Base-by-base conservation (phyloP, 2,797 vertebrate genomes). In the Pempheris klunzingeri region DNA sequence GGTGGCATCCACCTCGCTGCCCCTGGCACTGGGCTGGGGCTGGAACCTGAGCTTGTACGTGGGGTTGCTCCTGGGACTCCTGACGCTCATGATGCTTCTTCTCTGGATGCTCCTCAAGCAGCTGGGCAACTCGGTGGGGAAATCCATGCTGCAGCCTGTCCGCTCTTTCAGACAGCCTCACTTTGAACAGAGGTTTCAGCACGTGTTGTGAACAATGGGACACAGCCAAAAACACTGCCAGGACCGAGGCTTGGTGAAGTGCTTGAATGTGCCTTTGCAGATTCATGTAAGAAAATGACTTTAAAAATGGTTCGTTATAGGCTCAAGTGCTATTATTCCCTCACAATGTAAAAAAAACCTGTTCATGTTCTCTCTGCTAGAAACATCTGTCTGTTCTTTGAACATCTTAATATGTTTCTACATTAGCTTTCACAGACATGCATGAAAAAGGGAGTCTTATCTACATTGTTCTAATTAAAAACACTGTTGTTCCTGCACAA, bases 61-160 rank as follows among this genome's bases (percentile, higher is more conserved):
- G 82, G 96, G 95, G 55, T 92, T 97, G 39, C 82, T 98, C 0
- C 76, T 97, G 2, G 93, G 94, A 62, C 95, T 98, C 6, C 86
- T 97, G 66, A 83, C 95, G 9, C 87, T 98, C 2, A 90, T 98
- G 81, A 83, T 96, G 84, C 94, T 98, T 3, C 93, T 98, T 44
- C 95, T 98, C 70, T 97, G 96, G 95, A 89, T 96, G 92, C 95
- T 99, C 67, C 92, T 97, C 78, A 95, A 94, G 80, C 97, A 98
- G 94, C 95, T 98, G 86, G 94, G 95, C 75, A 95, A 97, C 93
- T 97, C 97, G 0, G 95, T 96, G 84, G 94, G 93, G 1, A 94
- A 94, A 30, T 86, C 89, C 0, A 78, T 77, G 5, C 85, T 96
- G 50, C 95, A 96, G 69, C 95, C 94, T 0, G 92, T 82, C 8